Evolutionary conservation across 2,888 invertebrate genomes (phyloP).

Genomic region (Stegophylla sp.): DNA sequence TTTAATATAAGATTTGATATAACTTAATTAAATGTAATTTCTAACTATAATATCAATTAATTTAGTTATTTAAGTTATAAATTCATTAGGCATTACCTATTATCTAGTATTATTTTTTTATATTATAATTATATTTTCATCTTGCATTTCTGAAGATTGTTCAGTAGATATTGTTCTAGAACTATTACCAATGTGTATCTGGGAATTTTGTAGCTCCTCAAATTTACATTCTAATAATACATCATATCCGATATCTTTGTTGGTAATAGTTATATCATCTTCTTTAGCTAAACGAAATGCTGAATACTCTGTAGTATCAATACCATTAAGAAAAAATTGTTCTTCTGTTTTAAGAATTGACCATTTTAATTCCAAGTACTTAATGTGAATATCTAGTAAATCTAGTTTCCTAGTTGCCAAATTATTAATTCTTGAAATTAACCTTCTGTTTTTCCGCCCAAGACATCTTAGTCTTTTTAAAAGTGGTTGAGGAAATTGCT

Average conservation of each 20-base stretch:
- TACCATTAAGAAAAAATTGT: background rate
- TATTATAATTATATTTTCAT: background rate
- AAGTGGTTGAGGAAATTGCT: background rate
- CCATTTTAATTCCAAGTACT: background rate
- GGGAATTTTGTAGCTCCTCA: background rate
- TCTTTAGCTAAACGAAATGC: background rate
- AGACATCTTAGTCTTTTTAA: background rate
- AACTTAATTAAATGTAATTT: too few species aligned
- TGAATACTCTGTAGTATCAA: conserved; percentile 33
- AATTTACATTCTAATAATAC: background rate
- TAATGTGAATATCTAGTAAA: background rate
- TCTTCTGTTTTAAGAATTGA: conserved; percentile 24
- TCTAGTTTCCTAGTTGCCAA: background rate
- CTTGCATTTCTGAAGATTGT: background rate
- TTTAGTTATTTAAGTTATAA: too few species aligned
- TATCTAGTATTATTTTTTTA: too few species aligned
- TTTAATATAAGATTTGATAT: too few species aligned
- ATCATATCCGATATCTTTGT: background rate
- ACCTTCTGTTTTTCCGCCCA: background rate
- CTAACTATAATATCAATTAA: too few species aligned
- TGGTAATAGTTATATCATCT: background rate
- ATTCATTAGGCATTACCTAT: too few species aligned
- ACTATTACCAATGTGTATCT: background rate
- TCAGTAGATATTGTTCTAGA: background rate
- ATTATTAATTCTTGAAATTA: background rate